phyloP scores from a whole-genome alignment of 2,113 vertebrate species.

The Lynx canadensis region DNA sequence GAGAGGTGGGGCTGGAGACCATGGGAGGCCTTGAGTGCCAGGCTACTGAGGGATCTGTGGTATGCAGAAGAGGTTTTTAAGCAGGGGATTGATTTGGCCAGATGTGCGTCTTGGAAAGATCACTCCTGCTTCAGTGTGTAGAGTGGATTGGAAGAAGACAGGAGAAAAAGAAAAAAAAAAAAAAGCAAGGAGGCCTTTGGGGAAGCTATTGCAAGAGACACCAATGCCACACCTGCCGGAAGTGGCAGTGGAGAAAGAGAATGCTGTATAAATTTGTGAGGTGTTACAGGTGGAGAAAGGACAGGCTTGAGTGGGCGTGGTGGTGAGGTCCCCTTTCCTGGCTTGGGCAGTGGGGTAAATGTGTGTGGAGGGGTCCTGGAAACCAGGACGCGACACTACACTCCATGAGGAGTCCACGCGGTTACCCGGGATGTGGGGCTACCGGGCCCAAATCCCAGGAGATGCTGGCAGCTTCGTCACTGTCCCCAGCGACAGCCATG shows the following conservation, averaged over 20 bases:
- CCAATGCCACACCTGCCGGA: not conserved
- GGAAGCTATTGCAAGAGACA: not conserved
- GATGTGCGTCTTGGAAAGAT: constrained; percentile 20
- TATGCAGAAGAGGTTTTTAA: not conserved
- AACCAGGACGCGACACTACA: not conserved
- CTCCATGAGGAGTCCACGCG: fast-evolving
- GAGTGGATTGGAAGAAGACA: not conserved
- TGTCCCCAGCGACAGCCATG: not conserved
- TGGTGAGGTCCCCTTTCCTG: not conserved
- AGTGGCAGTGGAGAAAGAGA: not conserved
- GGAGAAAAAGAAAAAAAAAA: not conserved
- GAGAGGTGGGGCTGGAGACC: not conserved
- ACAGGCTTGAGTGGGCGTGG: not conserved
- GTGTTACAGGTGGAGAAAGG: not conserved
- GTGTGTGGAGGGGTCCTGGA: not conserved
- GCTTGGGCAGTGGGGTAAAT: not conserved
- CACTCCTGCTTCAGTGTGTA: not conserved
- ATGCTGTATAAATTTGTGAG: not conserved
- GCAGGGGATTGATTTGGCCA: not conserved
- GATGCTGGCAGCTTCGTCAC: not conserved
- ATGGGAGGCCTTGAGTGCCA: not conserved
- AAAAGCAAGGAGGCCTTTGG: not conserved
- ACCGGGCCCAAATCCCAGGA: not conserved
- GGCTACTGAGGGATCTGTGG: not conserved
- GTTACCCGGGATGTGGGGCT: not conserved